Conservation (phyloP, 2,797 vertebrate genomes). For the Aulostomus chinensis region DNA sequence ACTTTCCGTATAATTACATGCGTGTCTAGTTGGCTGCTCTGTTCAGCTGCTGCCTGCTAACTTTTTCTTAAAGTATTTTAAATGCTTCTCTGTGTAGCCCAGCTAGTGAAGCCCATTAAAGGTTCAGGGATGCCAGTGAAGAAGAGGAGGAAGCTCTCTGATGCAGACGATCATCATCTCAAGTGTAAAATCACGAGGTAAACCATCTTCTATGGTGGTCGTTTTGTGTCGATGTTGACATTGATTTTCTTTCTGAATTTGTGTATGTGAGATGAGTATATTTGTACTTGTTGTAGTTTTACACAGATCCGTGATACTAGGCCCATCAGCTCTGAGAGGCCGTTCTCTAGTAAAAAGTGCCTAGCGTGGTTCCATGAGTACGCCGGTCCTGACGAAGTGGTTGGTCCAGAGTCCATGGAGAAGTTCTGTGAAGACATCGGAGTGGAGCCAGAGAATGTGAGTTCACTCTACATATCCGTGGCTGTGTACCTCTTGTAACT, state of each 20-base stretch:
- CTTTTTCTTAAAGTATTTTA: neutral
- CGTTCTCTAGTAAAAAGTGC: slow-evolving; percentile 96
- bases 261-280: too few relatives aligned
- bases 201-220: neutral
- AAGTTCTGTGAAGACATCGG: slow-evolving; percentile 97
- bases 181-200: slow-evolving; percentile 93
- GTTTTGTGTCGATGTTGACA: neutral
- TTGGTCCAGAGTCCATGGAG: slow-evolving; percentile 97
- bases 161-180: slow-evolving; percentile 83
- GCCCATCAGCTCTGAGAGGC: slow-evolving; percentile 85
- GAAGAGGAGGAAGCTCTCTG: slow-evolving; percentile 91
- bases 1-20: too few relatives aligned
- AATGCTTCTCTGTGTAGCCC: slow-evolving; percentile 28
- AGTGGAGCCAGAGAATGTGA: slow-evolving; percentile 97
- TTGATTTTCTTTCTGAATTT: too few relatives aligned
- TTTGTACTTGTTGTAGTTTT: slow-evolving; percentile 45
- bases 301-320: slow-evolving; percentile 81
- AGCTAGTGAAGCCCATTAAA: slow-evolving; percentile 54
- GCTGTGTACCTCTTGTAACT: too few relatives aligned
- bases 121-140: slow-evolving; percentile 89
- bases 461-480: too few relatives aligned
- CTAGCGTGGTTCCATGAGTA: slow-evolving; percentile 97
- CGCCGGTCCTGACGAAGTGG: slow-evolving; percentile 87
- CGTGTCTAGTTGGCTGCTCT: too few relatives aligned
- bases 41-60: too few relatives aligned